Percentiles rank a stretch among this genome's conserved stretches.
phyloP scores from a whole-genome alignment of 2,797 vertebrate genomes.

The Lerista edwardsae region DNA sequence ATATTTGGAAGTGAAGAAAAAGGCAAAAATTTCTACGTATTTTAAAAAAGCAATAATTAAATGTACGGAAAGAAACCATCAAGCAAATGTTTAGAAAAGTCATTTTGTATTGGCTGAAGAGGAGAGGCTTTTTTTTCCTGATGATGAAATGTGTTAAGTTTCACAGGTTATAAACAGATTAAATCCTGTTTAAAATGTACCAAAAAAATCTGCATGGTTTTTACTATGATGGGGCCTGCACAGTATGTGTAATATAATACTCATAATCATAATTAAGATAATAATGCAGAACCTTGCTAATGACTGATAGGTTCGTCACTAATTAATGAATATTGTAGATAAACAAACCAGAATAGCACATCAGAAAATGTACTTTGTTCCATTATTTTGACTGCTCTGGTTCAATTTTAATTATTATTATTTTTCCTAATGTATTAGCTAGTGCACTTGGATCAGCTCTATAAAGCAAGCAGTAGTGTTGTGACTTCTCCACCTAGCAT shows the following conservation, averaged over 20 bases:
- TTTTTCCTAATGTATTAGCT: conserved; percentile 31
- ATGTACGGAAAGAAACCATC: not conserved
- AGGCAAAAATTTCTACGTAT: accelerated
- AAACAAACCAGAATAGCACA: conserved; percentile 67
- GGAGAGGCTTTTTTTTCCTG: not conserved
- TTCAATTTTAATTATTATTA: conserved; percentile 65
- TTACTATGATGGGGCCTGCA: conserved; percentile 45
- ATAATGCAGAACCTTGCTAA: conserved; percentile 67
- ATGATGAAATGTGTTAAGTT: conserved; percentile 45
- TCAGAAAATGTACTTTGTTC: conserved; percentile 63
- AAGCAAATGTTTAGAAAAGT: conserved; percentile 12
- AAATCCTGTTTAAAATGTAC: conserved; percentile 37
- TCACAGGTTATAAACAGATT: conserved; percentile 25
- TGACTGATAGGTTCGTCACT: conserved; percentile 64
- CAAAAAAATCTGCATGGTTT: conserved; percentile 39
- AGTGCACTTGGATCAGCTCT: conserved; percentile 32
- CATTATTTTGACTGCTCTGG: conserved; percentile 64
- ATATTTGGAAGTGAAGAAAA: not conserved
- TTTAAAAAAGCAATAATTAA: conserved; percentile 11
- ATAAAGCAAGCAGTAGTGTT: conserved; percentile 48
- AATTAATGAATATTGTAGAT: conserved; percentile 68
- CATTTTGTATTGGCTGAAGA: not conserved
- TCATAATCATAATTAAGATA: conserved; percentile 71
- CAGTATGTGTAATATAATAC: conserved; percentile 60
- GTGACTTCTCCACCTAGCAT: conserved; percentile 15